Evolutionary conservation across 2,797 vertebrate genomes (phyloP).

Genomic region (Enteromius viviparus): DNA sequence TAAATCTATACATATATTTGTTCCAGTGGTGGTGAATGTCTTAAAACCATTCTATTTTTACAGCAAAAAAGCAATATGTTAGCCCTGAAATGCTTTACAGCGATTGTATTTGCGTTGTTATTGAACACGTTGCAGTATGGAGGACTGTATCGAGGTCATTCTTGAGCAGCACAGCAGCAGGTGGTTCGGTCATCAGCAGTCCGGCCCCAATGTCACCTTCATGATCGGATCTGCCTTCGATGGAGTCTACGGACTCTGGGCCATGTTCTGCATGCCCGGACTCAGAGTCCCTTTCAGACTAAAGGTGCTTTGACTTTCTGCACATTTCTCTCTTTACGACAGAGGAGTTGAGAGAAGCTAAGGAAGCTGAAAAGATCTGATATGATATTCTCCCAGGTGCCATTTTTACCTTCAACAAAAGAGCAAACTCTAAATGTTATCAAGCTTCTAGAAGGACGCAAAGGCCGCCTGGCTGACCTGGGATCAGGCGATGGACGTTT

Average conservation of each 20-base stretch:
- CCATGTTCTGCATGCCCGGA: constrained; percentile 65
- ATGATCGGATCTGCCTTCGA: constrained; percentile 41
- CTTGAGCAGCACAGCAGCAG: constrained; percentile 56
- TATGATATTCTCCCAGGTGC: constrained; percentile 44
- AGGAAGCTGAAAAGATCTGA: not conserved
- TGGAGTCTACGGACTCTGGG: constrained; percentile 60
- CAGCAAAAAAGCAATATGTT: no score
- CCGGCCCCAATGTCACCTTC: constrained; percentile 29
- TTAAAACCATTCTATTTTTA: not conserved
- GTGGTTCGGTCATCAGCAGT: constrained; percentile 38
- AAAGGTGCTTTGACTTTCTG: constrained; percentile 60
- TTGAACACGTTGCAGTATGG: constrained; percentile 52
- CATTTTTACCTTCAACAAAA: constrained; percentile 57
- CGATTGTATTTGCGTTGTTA: not conserved
- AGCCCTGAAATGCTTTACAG: not conserved
- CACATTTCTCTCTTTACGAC: constrained; percentile 12
- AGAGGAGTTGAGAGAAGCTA: not conserved
- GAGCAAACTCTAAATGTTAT: constrained; percentile 58
- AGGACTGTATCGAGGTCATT: constrained; percentile 62
- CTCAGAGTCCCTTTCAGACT: constrained; percentile 60
- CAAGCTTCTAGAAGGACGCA: constrained; percentile 52
- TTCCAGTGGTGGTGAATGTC: not conserved
- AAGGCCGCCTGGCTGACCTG: constrained; percentile 58
- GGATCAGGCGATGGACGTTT: constrained; percentile 60
- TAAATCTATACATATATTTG: not conserved